Evolutionary conservation across 2,113 vertebrate species (phyloP).

Genomic region (Cichladusa arquata): DNA sequence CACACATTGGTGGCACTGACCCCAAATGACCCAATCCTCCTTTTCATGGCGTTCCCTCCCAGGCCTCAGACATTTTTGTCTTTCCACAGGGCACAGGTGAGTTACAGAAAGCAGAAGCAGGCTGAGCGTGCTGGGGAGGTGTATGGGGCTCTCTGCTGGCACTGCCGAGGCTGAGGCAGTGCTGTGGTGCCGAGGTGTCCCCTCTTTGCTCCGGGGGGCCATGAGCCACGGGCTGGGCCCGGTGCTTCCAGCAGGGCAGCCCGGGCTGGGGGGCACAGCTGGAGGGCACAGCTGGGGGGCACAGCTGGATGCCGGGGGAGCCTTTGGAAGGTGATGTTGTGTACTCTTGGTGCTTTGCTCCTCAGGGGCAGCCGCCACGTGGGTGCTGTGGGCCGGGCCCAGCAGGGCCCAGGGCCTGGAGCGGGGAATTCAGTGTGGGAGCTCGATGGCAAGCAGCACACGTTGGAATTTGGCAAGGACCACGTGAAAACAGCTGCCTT

Average conservation of each 20-base stretch:
- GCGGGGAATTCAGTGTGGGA: rapidly evolving
- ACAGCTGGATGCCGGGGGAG: neutral
- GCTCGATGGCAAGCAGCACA: neutral
- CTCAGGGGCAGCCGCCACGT: rapidly evolving
- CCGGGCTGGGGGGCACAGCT: rapidly evolving
- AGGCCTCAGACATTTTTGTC: neutral
- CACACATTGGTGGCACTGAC: rapidly evolving
- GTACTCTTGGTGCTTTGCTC: too few species aligned
- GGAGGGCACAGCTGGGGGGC: rapidly evolving
- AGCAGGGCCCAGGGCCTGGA: rapidly evolving
- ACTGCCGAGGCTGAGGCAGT: neutral
- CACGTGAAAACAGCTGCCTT: neutral
- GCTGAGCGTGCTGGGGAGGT: rapidly evolving
- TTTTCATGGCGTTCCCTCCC: neutral
- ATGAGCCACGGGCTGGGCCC: rapidly evolving
- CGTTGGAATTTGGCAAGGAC: rapidly evolving
- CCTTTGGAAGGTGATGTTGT: rapidly evolving
- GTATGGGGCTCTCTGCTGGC: neutral
- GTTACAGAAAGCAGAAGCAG: neutral
- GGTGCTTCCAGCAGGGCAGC: rapidly evolving
- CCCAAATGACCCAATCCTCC: rapidly evolving
- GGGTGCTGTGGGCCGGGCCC: rapidly evolving
- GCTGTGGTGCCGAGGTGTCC: rapidly evolving
- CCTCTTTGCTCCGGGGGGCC: rapidly evolving
- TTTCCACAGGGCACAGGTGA: neutral